Percentiles rank a stretch among this genome's conserved stretches.
Conservation (phyloP, 2,888 invertebrate genomes). For the Callosobruchus maculatus region DNA sequence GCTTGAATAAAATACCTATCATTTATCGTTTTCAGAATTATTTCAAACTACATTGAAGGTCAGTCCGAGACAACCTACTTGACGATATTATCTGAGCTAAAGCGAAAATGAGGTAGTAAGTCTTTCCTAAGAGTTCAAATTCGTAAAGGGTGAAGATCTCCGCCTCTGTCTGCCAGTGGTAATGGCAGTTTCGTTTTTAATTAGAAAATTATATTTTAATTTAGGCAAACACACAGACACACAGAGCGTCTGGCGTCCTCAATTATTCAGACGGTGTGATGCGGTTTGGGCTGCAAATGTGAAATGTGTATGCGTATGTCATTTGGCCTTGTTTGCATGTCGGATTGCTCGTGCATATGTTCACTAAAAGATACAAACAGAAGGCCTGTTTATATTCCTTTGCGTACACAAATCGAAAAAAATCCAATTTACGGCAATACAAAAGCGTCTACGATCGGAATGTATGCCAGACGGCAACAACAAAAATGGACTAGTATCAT, state of each 20-base stretch:
- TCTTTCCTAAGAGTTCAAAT: too few species aligned
- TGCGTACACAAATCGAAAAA: neutral
- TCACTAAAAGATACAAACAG: neutral
- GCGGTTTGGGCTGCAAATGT: neutral
- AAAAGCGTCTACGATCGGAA: too few species aligned
- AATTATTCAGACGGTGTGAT: slow-evolving; percentile 2
- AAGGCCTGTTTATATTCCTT: neutral
- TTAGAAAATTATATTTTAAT: neutral
- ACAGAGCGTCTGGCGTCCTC: slow-evolving; percentile 1
- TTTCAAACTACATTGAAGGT: too few species aligned
- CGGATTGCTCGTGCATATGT: neutral
- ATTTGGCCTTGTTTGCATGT: neutral
- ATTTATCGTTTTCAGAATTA: too few species aligned
- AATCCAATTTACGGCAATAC: too few species aligned
- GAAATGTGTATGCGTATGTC: neutral
- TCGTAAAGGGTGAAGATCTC: neutral
- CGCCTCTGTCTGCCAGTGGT: neutral
- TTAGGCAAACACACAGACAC: slow-evolving; percentile 2
- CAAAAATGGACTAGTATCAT: too few species aligned
- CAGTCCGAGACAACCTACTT: too few species aligned
- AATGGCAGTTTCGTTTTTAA: neutral
- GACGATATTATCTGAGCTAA: too few species aligned
- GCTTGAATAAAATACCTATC: too few species aligned
- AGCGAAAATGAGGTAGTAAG: too few species aligned
- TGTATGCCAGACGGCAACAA: too few species aligned